Base-by-base conservation (phyloP, 2,113 vertebrate genomes). In the Leptosomus discolor region DNA sequence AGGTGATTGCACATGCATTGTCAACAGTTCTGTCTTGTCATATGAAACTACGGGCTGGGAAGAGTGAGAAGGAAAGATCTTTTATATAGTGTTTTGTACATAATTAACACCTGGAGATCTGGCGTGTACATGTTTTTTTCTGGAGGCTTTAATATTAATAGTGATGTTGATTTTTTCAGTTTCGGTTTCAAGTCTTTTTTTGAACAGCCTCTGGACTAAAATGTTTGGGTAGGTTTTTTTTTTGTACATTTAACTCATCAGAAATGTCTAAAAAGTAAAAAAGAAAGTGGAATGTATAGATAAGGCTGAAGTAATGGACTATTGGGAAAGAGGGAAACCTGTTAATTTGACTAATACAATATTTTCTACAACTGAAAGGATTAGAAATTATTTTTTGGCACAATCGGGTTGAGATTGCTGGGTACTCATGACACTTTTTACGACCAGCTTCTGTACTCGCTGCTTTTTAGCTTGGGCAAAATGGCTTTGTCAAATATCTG, bases 361-460 rank as follows among this genome's bases (percentile, higher is more conserved):
- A 1, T 69, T 60, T 90, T 76, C 58, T 53, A 3, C 41, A 37
- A 0, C 24, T 73, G 9, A 32, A 74, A 50, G 21, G 26, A 34
- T 39, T 58, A 8, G 2, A 32, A 29, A 15, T 39, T 68, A 4
- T 4, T 41, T 77, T 91, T 80, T 80, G 16, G 2, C 13, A 45
- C 15, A 24, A 2, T 80, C 30, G 21, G 22, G 11, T 39, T 41
- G 15, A 54, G 30, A 10, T 60, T 71, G 74, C 18, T 4, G 8
- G 12, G 8, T 41, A 8, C 17, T 68, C 2, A 0, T 6, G 5
- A 22, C 19, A 27, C 6, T 61, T 68, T 50, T 54, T 77, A 13
- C 17, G 3, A 6, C 51, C 20, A 30, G 0, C 15, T 14, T 61
- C 34, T 1, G 0, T 70, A 19, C 6, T 12, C 3, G n/a, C 15